These are phyloP conservation scores for Colossoma macropomum DNA, from an alignment of 2,113 vertebrate genomes.

Conservation along the genomic window DNA sequence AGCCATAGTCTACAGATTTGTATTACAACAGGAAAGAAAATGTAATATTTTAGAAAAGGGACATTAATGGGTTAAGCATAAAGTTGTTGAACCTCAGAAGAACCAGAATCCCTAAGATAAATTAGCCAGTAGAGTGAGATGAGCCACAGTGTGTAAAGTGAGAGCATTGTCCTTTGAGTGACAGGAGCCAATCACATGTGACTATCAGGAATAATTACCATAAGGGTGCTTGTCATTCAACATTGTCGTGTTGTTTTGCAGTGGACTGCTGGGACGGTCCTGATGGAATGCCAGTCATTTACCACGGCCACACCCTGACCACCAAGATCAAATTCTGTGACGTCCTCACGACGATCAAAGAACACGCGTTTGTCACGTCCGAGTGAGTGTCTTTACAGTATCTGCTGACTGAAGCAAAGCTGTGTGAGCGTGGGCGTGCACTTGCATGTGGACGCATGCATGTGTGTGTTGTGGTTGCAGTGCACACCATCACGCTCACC, in stretches of 20 bases:
- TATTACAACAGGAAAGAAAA: too few relatives aligned
- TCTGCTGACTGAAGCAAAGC: not conserved
- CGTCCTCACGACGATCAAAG: slow-evolving; percentile 94
- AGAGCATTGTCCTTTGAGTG: too few relatives aligned
- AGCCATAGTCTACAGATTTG: too few relatives aligned
- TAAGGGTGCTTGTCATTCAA: too few relatives aligned
- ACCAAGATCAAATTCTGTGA: slow-evolving; percentile 98
- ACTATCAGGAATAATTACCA: too few relatives aligned
- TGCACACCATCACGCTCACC: not conserved
- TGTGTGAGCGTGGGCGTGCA: not conserved
- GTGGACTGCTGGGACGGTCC: slow-evolving; percentile 99
- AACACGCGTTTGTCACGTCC: slow-evolving; percentile 95
- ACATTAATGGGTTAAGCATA: too few relatives aligned
- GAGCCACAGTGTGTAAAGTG: too few relatives aligned
- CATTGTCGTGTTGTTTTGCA: slow-evolving; percentile 59
- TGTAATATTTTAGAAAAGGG: too few relatives aligned
- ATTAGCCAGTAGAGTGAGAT: too few relatives aligned
- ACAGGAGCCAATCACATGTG: too few relatives aligned
- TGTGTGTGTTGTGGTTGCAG: not conserved
- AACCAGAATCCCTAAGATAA: too few relatives aligned
- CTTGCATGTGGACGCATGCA: not conserved
- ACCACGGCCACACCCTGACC: slow-evolving; percentile 97
- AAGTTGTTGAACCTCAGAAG: too few relatives aligned
- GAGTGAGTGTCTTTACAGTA: slow-evolving; percentile 83
- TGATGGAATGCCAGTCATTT: slow-evolving; percentile 97